A percentile compares a stretch with the other conserved stretches of the same genome.
These are phyloP conservation scores for Ceratothoa steindachneri DNA, from an alignment of 2,888 invertebrate species.

Conservation along the genomic window DNA sequence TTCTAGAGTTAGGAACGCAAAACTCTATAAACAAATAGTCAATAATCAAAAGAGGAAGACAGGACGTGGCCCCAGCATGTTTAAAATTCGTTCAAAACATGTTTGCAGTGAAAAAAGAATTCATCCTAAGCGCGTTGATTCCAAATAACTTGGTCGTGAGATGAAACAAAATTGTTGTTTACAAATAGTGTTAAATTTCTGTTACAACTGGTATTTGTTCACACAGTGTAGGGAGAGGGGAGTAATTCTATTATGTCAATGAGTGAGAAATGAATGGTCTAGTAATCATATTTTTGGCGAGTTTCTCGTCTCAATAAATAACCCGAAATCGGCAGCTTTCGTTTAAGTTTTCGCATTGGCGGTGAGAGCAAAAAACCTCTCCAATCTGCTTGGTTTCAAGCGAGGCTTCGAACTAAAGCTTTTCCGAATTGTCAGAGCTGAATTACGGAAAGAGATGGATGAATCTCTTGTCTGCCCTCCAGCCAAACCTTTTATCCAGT, in stretches of 20 bases:
- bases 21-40: too few species aligned
- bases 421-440: constrained; percentile 25
- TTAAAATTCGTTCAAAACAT: too few species aligned
- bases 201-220: too few species aligned
- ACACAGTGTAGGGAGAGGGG: background rate
- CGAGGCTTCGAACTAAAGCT: background rate
- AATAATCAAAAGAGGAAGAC: too few species aligned
- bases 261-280: background rate
- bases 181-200: too few species aligned
- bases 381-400: background rate
- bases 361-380: background rate
- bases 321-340: background rate
- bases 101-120: too few species aligned
- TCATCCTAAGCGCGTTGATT: too few species aligned
- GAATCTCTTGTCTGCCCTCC: constrained; percentile 21
- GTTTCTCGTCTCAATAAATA: background rate
- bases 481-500: constrained; percentile 38
- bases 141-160: too few species aligned
- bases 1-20: too few species aligned
- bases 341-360: background rate
- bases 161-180: too few species aligned
- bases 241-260: background rate
- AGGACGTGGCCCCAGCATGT: too few species aligned
- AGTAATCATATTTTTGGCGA: background rate
- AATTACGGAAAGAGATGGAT: constrained; percentile 33